Evolutionary conservation across 2,113 vertebrate genomes (phyloP), one percentile per base, ranked within the genome.

Genomic region (Oxyura jamaicensis): DNA sequence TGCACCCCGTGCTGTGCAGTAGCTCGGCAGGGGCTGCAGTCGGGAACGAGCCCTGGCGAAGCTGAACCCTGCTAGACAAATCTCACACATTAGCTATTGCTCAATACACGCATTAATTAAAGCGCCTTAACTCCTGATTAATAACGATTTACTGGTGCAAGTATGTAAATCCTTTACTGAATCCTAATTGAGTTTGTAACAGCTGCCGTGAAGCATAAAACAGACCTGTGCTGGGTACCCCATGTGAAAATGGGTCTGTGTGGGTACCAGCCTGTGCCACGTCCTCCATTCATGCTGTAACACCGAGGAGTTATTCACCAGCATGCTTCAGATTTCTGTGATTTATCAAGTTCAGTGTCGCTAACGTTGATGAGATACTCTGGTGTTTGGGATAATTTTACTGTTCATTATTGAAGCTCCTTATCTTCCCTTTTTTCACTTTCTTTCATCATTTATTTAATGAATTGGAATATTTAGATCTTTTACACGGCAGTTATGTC

Each of bases 21-120:
- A 0, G 1, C 10, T 23, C 35, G 9, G 46, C 7, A 6, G 29
- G 31, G 21, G 31, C 22, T 9, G 8, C 28, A 5, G 13, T 13
- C 58, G 53, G 28, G 12, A 14, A 9, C 9, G 8, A 25, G 5
- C 33, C 33, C 28, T 46, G 60, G 26, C 8, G 44, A 42, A 63
- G 16, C 67, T 35, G 39, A 18, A 18, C 44, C 19, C 6, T 21
- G 29, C 81, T 44, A 9, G 80, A 23, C 46, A 52, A 53, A 19
- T 18, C 23, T 31, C 44, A 4, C 18, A 10, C 14, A 36, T 52
- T 48, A 35, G 21, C 69, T 75, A 0, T 33, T 48, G 39, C 28
- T 72, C 23, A 42, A 16, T 35, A 25, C 1, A 2, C 8, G 18
- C 52, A 11, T 69, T 69, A 46, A 25, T 46, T 52, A 53, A 52